Percentiles rank a stretch among this genome's conserved stretches.
Conservation (phyloP, 2,797 vertebrate genomes). For the Brachymystax lenok region DNA sequence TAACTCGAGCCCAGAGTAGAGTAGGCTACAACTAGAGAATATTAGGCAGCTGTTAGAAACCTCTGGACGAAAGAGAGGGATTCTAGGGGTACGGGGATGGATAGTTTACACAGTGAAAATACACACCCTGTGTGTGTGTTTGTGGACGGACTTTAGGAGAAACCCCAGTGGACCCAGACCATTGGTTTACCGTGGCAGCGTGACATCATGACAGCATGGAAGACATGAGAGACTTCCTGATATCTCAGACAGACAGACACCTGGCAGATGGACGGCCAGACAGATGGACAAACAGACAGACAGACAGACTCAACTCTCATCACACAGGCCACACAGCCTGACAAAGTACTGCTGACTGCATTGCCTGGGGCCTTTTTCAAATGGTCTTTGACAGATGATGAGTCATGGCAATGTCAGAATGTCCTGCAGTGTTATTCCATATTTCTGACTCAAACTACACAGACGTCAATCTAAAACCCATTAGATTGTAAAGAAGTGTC, state of each 20-base stretch:
- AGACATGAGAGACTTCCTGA: constrained; percentile 32
- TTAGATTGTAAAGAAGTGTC: too few species aligned
- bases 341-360: too few species aligned
- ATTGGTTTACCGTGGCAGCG: constrained; percentile 38
- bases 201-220: constrained; percentile 24
- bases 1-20: background rate
- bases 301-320: too few species aligned
- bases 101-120: background rate
- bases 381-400: too few species aligned
- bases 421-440: too few species aligned
- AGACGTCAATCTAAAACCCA: too few species aligned
- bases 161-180: constrained; percentile 42
- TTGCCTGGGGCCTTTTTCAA: too few species aligned
- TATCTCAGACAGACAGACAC: constrained; percentile 45
- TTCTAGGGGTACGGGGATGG: background rate
- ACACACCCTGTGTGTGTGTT: constrained; percentile 21
- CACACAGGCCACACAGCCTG: too few species aligned
- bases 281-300: too few species aligned
- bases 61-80: constrained; percentile 37
- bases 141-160: constrained; percentile 48
- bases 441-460: too few species aligned
- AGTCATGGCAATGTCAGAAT: too few species aligned
- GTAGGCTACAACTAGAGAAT: constrained; percentile 57
- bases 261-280: too few species aligned
- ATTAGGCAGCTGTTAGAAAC: constrained; percentile 64